Evolutionary conservation across 2,888 invertebrate species (phyloP), one percentile per base, ranked within the genome.

Genomic region (Pheosia tremula): DNA sequence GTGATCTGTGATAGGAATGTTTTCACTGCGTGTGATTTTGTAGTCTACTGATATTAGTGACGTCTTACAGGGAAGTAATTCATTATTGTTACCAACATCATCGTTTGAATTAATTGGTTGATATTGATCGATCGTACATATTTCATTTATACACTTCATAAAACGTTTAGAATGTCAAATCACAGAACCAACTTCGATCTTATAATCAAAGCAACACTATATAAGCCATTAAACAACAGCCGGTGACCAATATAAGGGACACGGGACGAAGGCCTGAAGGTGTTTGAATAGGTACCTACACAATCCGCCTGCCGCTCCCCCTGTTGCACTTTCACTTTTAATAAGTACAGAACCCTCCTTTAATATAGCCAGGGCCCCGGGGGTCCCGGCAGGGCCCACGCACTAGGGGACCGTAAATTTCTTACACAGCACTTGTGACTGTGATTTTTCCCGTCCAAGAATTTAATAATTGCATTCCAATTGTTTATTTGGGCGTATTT

Each of bases 281-380:
- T 87, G 85, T 89, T 88, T 89, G 82, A 63, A 56, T 67, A 63
- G 79, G 75, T 75, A 71, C 47, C n/a, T 24, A 24, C 24, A 5
- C 71, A 13, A 11, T 37, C 45, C 36, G 36, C 56, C 45, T 72
- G 64, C 10, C 7, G n/a, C 13, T 41, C 79, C 78, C 69, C 70
- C 74, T 77, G 61, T 68, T 87, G 85, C 88, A 87, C 83, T 86
- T 81, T 83, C 82, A 77, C 81, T 83, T 89, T 89, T 90, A 90
- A 90, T 91, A 90, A 89, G 84, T 83, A 81, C 77, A 72, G 83
- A 79, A 83, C 87, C 91, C 90, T 87, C 81, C 82, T 88, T 90
- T 91, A 91, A 91, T 91, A 91, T 89, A 89, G 83, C 85, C 78
- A 76, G 77, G 78, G 84, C 89, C 86, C 84, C 74, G 73, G 59